Conservation (phyloP, 2,888 invertebrate genomes). For the Muschampia plurimacula region DNA sequence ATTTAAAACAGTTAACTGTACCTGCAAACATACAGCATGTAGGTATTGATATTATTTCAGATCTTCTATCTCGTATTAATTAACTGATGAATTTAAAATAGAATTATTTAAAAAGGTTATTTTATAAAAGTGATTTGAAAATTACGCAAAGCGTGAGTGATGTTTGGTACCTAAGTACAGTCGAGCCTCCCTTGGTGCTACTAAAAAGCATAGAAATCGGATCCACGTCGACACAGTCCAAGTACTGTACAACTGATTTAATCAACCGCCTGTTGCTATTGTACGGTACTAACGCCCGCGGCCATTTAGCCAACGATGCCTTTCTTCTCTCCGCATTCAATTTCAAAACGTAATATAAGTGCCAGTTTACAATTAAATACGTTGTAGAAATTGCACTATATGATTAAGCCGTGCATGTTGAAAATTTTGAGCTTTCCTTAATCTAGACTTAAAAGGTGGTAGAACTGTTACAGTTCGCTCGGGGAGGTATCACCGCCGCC, state of each 20-base stretch:
- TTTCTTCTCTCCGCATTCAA: constrained; percentile 37
- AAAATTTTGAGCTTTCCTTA: too few relatives aligned
- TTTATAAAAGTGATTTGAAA: background rate
- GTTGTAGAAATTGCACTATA: constrained; percentile 14
- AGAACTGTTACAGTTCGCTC: too few relatives aligned
- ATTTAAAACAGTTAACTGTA: too few relatives aligned
- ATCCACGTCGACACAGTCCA: constrained; percentile 16
- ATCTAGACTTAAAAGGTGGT: too few relatives aligned
- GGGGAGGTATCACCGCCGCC: too few relatives aligned
- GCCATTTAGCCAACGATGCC: constrained; percentile 38
- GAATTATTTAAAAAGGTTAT: too few relatives aligned
- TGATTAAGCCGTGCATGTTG: constrained; percentile 14
- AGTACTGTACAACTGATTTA: constrained; percentile 48
- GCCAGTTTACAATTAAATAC: constrained; percentile 25
- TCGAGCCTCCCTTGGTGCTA: background rate
- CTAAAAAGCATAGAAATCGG: constrained; percentile 1
- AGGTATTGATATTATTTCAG: too few relatives aligned
- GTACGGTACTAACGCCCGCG: constrained; percentile 41
- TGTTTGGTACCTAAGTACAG: background rate
- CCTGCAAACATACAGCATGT: too few relatives aligned
- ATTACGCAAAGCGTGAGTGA: background rate
- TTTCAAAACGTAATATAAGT: constrained; percentile 33
- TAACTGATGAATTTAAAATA: too few relatives aligned
- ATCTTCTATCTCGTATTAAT: too few relatives aligned
- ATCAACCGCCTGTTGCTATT: constrained; percentile 60